Conservation (phyloP, 2,888 invertebrate species). For the Diadegma fenestrale region DNA sequence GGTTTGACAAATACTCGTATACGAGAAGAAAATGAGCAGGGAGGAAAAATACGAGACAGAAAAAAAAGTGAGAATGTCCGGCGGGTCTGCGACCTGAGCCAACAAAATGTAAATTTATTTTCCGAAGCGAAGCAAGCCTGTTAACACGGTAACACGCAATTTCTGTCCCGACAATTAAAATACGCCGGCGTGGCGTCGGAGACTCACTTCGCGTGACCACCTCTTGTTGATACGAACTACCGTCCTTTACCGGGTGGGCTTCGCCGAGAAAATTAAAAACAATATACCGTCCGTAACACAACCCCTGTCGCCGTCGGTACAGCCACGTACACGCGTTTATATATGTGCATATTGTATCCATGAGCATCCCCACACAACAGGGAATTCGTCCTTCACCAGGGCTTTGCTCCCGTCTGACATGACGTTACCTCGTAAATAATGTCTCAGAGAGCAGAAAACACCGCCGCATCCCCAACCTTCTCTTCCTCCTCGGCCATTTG, state of each 20-base stretch:
- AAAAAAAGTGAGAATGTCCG: conserved; percentile 46
- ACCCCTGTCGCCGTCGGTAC: conserved; percentile 40
- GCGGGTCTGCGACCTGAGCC: conserved; percentile 63
- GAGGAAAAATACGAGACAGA: conserved; percentile 27
- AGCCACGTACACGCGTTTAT: neutral
- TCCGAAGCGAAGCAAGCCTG: conserved; percentile 73
- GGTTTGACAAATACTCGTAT: conserved; percentile 22
- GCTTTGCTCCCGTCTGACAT: conserved; percentile 63
- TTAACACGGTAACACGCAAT: conserved; percentile 76
- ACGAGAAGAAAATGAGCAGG: conserved; percentile 21
- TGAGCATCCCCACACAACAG: neutral
- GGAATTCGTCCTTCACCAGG: conserved; percentile 31
- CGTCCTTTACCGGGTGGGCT: conserved; percentile 34
- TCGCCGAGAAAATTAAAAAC: conserved; percentile 68
- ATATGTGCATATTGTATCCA: neutral
- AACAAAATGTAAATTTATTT: conserved; percentile 77
- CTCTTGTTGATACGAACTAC: conserved; percentile 37
- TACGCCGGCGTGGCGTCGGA: conserved; percentile 72
- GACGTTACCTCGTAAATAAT: conserved; percentile 67
- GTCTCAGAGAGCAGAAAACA: conserved; percentile 65
- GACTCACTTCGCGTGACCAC: conserved; percentile 74
- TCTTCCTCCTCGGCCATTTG: conserved; percentile 55
- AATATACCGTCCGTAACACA: conserved; percentile 59
- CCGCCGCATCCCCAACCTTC: conserved; percentile 38
- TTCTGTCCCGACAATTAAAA: conserved; percentile 78